Evolutionary conservation across 1,140 invertebrate species (phyloP), one percentile per base, ranked within the genome.

Genomic region (Pseudomyrmex pallidus): DNA sequence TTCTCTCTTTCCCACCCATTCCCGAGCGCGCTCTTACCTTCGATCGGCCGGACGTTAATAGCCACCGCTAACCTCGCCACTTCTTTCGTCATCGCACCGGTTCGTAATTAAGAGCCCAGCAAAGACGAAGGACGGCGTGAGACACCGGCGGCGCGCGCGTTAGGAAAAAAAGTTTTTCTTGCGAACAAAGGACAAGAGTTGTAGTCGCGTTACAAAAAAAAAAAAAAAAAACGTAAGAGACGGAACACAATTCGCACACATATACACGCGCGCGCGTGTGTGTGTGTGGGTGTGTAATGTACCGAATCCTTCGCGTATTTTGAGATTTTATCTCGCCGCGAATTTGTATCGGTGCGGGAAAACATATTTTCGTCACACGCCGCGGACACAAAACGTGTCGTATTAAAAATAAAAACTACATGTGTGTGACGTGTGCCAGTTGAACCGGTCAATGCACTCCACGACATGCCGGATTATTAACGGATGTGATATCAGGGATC

Each of bases 31-130:
- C 59, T 84, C 63, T 63, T 84, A 88, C 59, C 77, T 87, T 89
- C 88, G 86, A 89, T 87, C 85, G 35, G 87, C 52, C 57, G 66
- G 70, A 89, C 89, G 86, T 90, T 90, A 90, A 90, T 90, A 90
- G 90, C 90, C 80, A 61, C 74, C 83, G 57, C 76, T 77, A 66
- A 50, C 63, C 61, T 17, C 54, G 15, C 73, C 66, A 62, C 4
- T 77, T 72, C 64, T 87, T 72, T 64, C 82, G 46, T 64, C 54
- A 62, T 72, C 83, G 62, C 35, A 35, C 76, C 56, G 73, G 73
- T 82, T 76, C 86, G 84, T 90, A 90, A 90, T 90, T 90, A 90
- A 90, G 70, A 89, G 83, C 84, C 85, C 83, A 78, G 85, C 59
- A 72, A 87, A 85, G 72, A 64, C 74, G 82, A 86, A 68, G 82